phyloP scores from a whole-genome alignment of 2,797 vertebrate species.

The Arctocebus calabarensis region DNA sequence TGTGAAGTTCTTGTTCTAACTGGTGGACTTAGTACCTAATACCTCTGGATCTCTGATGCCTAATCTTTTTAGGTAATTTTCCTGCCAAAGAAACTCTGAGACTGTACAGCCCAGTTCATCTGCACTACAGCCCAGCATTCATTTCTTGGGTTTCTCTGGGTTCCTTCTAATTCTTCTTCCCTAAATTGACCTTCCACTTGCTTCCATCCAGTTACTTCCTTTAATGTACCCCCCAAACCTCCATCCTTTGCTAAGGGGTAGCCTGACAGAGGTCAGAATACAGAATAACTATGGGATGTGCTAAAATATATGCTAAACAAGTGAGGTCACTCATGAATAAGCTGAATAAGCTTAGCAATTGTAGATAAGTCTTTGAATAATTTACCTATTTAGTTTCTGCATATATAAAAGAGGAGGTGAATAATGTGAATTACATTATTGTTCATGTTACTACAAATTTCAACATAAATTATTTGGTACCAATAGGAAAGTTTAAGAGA shows the following conservation, averaged over 20 bases:
- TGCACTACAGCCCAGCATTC: not conserved
- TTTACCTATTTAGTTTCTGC: not conserved
- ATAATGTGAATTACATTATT: not conserved
- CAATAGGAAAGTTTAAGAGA: not conserved
- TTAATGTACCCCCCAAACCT: too few relatives aligned
- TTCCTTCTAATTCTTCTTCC: not conserved
- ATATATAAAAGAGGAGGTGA: not conserved
- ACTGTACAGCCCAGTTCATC: not conserved
- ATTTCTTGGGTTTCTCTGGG: too few relatives aligned
- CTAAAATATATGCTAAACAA: not conserved
- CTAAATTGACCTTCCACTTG: not conserved
- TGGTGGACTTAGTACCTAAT: not conserved
- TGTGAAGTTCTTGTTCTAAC: not conserved
- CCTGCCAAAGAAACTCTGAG: not conserved
- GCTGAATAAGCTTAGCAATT: not conserved
- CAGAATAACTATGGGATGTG: not conserved
- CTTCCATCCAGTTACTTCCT: not conserved
- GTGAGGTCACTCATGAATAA: not conserved
- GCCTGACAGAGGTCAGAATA: not conserved
- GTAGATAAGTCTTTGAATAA: not conserved
- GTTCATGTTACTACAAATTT: not conserved
- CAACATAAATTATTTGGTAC: not conserved
- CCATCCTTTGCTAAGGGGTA: not conserved
- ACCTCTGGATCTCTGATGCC: not conserved
- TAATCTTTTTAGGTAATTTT: not conserved